A percentile compares a stretch with the other conserved stretches of the same genome.
phyloP scores from a whole-genome alignment of 2,113 vertebrate species.

The Colistium nudipinnis region DNA sequence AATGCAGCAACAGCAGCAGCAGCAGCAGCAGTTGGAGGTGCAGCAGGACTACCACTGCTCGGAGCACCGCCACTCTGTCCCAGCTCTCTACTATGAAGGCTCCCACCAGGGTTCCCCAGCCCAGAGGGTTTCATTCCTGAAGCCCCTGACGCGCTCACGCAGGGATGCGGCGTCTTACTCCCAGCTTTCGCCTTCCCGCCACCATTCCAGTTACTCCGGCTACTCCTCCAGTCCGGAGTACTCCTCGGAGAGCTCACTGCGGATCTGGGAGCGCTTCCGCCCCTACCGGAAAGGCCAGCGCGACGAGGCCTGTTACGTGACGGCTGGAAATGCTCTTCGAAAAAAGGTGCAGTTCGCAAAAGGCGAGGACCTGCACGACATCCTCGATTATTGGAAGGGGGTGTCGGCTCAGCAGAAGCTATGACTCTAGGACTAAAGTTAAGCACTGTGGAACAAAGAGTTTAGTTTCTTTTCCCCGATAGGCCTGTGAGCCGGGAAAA shows the following conservation, averaged over 20 bases:
- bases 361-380: conserved; percentile 99
- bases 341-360: conserved; percentile 99
- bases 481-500: conserved; percentile 40
- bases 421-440: conserved; percentile 78
- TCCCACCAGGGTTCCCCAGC: conserved; percentile 90
- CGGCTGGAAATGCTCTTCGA: conserved; percentile 95
- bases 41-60: conserved; percentile 97
- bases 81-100: conserved; percentile 85
- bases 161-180: conserved; percentile 96
- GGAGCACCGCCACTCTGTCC: conserved; percentile 97
- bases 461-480: conserved; percentile 56
- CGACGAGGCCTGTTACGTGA: conserved; percentile 96
- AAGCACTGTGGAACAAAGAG: conserved; percentile 42
- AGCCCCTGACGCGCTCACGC: conserved; percentile 94
- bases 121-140: conserved; percentile 95
- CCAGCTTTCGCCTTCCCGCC: conserved; percentile 95
- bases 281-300: conserved; percentile 96
- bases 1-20: conserved; percentile 62
- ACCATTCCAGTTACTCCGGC: conserved; percentile 91
- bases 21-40: conserved; percentile 89
- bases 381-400: conserved; percentile 99
- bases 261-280: conserved; percentile 99
- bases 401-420: conserved; percentile 99
- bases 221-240: conserved; percentile 99
- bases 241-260: conserved; percentile 96